Evolutionary conservation across 2,888 invertebrate genomes (phyloP), one percentile per base, ranked within the genome.

Genomic region (Lathronympha strigana): DNA sequence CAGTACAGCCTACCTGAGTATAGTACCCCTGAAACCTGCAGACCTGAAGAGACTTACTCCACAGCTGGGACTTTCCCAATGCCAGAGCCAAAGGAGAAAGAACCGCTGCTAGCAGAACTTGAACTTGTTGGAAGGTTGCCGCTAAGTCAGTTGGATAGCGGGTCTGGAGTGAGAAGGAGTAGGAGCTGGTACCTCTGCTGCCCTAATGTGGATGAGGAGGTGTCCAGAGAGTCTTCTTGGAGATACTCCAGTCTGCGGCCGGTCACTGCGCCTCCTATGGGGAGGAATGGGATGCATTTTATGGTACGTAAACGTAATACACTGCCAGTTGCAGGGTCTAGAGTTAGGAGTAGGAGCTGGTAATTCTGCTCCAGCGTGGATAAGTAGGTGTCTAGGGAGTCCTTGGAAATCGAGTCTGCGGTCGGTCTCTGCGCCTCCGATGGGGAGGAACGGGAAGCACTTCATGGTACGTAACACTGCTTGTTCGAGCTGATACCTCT

Each of bases 161-260:
- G 81, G 0, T 74, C 84, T 0, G 88, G 88, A 1, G 89, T 94
- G 0, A 83, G 93, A 53, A 83, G 94, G 68, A 94, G 93, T 73
- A 79, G 94, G 63, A 93, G 93, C 75, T 94, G 94, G 90, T 89
- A 94, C 72, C 87, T 94, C 69, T 94, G 94, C 83, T 93, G 93
- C 67, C 92, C 92, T 0, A 87, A 91, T 43, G 82, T 87, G 28
- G 90, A 90, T 11, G 88, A 90, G 72, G 87, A 90, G 78, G 81
- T 87, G 0, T 86, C 87, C 0, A 75, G 89, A 55, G 87, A 89
- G 71, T 87, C 89, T 0, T 88, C 88, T 9, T 90, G 91, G 91
- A 73, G 91, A 66, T 89, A 91, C 63, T 88, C 91, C 21, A 90
- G 91, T 50, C 68, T 91, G 72, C 71, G 90, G 68, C 88, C 91